phyloP scores from a whole-genome alignment of 2,888 invertebrate species.

The Netelia melanura region DNA sequence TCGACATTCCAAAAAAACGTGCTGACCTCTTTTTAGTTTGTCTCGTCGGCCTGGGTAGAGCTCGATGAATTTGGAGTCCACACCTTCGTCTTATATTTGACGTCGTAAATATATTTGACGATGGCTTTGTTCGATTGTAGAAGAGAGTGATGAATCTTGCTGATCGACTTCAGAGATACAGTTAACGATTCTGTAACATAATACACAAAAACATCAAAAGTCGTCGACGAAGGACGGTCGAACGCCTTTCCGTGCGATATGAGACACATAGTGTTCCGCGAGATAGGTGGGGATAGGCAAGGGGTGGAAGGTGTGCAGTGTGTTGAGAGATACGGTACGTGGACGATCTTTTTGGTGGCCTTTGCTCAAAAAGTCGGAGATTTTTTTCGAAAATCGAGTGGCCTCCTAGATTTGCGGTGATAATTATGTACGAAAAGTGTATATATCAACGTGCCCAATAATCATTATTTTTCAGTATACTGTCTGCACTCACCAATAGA shows the following conservation, averaged over 20 bases:
- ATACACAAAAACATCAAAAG: conserved; percentile 16
- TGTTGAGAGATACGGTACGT: no score
- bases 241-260: neutral
- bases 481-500: conserved; percentile 72
- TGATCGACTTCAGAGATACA: conserved; percentile 83
- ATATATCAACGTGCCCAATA: neutral
- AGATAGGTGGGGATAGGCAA: conserved; percentile 12
- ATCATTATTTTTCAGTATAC: neutral
- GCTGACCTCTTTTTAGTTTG: conserved; percentile 48
- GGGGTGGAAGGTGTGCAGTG: neutral
- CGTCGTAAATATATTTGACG: conserved; percentile 85
- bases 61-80: neutral
- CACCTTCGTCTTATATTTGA: conserved; percentile 70
- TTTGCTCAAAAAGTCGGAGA: no score
- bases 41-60: neutral
- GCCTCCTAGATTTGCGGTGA: no score
- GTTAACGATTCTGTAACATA: conserved; percentile 85
- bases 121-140: conserved; percentile 86
- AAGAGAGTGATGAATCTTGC: conserved; percentile 84
- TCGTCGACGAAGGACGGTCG: neutral
- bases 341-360: no score
- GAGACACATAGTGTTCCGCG: neutral
- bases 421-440: neutral
- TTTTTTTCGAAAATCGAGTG: no score
- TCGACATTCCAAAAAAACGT: neutral